Conservation (phyloP, 2,888 invertebrate genomes). For the Rotaria magnacalcarata region DNA sequence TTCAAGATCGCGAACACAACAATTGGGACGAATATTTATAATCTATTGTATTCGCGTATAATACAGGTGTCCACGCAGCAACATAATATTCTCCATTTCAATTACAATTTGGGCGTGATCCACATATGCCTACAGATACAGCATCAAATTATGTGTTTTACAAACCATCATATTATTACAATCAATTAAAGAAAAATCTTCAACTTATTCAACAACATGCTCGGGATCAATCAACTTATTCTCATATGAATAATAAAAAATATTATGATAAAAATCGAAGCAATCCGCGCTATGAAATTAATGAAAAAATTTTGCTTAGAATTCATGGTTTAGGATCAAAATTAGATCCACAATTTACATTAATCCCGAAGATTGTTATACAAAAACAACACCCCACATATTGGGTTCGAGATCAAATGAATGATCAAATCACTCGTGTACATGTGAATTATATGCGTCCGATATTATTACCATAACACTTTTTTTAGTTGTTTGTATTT, state of each 20-base stretch:
- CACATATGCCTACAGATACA: neutral
- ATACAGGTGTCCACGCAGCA: conserved; percentile 1
- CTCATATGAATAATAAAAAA: neutral
- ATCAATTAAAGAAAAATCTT: neutral
- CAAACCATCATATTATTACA: neutral
- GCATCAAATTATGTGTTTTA: neutral
- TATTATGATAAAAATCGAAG: neutral
- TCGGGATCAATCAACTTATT: neutral
- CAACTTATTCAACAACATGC: neutral
- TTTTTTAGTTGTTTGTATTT: too few species aligned
- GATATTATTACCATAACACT: too few species aligned
- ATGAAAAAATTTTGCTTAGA: neutral
- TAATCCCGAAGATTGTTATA: neutral
- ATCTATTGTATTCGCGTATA: neutral
- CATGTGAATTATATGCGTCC: neutral
- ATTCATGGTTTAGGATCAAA: neutral
- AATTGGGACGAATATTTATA: neutral
- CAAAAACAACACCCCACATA: neutral
- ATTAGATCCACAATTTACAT: neutral
- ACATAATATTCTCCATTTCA: neutral
- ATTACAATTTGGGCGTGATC: neutral
- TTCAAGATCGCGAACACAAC: neutral
- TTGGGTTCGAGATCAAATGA: neutral
- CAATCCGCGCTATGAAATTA: neutral
- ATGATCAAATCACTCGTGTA: neutral